Evolutionary conservation across 2,113 vertebrate species (phyloP).

Genomic region (Grallaria varia): DNA sequence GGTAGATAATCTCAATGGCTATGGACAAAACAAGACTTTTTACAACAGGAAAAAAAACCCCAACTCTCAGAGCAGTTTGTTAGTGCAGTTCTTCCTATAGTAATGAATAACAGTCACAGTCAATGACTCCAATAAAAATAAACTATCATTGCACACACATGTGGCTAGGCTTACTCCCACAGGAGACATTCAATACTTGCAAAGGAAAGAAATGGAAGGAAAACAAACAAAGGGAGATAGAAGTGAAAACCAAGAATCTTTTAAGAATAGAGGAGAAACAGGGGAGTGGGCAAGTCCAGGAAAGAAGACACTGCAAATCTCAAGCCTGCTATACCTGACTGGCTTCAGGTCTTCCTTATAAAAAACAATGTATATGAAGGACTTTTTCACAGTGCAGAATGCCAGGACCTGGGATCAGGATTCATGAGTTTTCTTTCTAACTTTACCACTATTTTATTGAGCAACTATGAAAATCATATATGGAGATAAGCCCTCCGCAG

Average conservation of each 20-base stretch:
- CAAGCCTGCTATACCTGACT: neutral
- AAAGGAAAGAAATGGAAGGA: slow-evolving; percentile 40
- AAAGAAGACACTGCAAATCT: neutral
- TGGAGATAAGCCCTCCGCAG: neutral
- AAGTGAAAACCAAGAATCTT: slow-evolving; percentile 36
- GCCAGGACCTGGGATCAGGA: neutral
- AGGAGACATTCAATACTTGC: slow-evolving; percentile 38
- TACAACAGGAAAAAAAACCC: neutral
- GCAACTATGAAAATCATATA: neutral
- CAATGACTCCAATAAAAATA: slow-evolving; percentile 60
- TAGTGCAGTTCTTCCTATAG: slow-evolving; percentile 44
- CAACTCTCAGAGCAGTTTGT: neutral
- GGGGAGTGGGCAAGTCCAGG: neutral
- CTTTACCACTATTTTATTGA: neutral
- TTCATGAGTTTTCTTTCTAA: neutral
- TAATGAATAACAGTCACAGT: slow-evolving; percentile 51
- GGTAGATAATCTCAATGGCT: neutral
- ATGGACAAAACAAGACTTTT: slow-evolving; percentile 30
- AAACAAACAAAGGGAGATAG: slow-evolving; percentile 51
- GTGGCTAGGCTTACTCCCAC: slow-evolving; percentile 28
- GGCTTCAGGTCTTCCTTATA: neutral
- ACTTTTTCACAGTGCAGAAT: neutral
- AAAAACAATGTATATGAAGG: neutral
- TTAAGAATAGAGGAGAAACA: neutral
- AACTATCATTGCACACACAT: neutral